A percentile compares a stretch with the other conserved stretches of the same genome.
phyloP scores from a whole-genome alignment of 2,888 invertebrate species.

The Chrysolina oricalcia region DNA sequence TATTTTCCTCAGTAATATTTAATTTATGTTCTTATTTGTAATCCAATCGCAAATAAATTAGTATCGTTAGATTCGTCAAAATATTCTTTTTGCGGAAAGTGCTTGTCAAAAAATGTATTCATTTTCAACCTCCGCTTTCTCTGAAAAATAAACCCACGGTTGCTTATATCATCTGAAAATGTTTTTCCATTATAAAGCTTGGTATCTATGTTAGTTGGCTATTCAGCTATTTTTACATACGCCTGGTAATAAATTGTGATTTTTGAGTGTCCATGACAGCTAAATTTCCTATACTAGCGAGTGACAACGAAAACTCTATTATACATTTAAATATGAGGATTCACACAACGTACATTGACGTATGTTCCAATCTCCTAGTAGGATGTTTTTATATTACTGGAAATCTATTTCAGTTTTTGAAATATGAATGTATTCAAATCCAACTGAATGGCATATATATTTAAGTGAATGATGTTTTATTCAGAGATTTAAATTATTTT shows the following conservation, averaged over 20 bases:
- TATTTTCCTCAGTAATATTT: too few relatives aligned
- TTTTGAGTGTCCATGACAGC: conserved; percentile 11
- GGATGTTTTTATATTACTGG: neutral
- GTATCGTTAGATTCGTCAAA: too few relatives aligned
- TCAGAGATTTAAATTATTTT: too few relatives aligned
- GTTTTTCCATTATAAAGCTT: neutral
- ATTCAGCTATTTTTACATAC: neutral
- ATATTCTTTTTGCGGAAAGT: too few relatives aligned
- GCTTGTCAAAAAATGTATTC: too few relatives aligned
- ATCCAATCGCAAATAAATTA: too few relatives aligned
- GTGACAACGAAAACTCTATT: neutral
- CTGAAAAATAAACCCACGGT: neutral
- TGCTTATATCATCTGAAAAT: neutral
- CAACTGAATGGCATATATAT: too few relatives aligned
- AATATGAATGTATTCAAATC: neutral
- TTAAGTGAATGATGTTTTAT: too few relatives aligned
- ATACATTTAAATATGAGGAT: neutral
- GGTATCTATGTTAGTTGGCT: neutral
- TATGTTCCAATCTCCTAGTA: neutral
- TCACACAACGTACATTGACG: neutral
- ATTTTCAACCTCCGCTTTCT: too few relatives aligned
- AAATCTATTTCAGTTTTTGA: neutral
- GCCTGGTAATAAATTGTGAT: conserved; percentile 14
- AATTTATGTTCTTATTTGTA: too few relatives aligned
- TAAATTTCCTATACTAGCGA: neutral